These are phyloP conservation scores for Caerostris extrusa DNA, from an alignment of 1,140 invertebrate genomes.

Conservation along the genomic window DNA sequence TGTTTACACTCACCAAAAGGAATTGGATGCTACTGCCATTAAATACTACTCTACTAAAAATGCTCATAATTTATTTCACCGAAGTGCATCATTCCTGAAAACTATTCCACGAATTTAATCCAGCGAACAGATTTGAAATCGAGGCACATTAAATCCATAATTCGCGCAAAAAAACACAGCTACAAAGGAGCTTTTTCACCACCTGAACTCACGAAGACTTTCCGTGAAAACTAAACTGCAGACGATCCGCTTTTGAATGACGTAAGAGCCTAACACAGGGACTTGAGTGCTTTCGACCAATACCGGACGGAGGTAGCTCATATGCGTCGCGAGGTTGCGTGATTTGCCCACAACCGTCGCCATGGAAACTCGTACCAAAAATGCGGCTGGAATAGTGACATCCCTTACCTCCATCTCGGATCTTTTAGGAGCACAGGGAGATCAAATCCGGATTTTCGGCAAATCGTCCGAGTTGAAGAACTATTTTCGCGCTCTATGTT, in stretches of 20 bases:
- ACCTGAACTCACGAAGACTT: background rate
- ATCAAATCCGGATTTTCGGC: background rate
- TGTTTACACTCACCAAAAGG: conserved; percentile 57
- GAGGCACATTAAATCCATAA: background rate
- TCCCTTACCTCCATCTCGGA: background rate
- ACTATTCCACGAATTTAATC: background rate
- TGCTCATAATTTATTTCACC: background rate
- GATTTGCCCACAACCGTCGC: conserved; percentile 24
- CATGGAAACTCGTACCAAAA: conserved; percentile 28
- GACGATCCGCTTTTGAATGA: conserved; percentile 49
- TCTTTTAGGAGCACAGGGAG: background rate
- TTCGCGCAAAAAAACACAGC: background rate
- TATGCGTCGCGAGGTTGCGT: conserved; percentile 29
- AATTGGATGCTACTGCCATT: conserved; percentile 52
- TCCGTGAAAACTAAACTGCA: conserved; percentile 45
- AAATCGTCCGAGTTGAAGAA: background rate
- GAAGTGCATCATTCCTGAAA: too few species aligned
- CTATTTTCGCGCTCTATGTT: background rate
- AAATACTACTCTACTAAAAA: background rate
- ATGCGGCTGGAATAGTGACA: background rate
- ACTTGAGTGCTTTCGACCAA: conserved; percentile 42
- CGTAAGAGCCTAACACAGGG: conserved; percentile 44
- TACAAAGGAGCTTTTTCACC: background rate
- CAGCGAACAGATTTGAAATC: background rate
- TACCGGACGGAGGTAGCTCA: conserved; percentile 1